Conservation (phyloP, 2,113 vertebrate species). For the Rattus rattus region DNA sequence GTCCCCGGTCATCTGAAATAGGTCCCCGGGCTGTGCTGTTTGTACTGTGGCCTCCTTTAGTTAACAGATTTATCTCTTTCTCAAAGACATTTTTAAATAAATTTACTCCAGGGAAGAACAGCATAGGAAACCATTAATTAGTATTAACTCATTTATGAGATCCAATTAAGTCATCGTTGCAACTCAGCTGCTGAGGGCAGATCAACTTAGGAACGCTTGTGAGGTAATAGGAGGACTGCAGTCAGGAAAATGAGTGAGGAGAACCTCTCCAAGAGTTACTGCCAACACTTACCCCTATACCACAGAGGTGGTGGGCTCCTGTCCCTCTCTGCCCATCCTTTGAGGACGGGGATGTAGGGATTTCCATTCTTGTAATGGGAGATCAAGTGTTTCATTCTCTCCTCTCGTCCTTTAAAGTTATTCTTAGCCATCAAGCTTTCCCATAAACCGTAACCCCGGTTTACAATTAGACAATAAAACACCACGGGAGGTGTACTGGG, state of each 20-base stretch:
- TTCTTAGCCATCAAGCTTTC: background rate
- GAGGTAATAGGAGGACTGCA: background rate
- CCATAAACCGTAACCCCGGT: background rate
- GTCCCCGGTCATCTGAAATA: background rate
- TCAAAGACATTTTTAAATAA: slow-evolving; percentile 54
- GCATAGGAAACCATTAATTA: slow-evolving; percentile 55
- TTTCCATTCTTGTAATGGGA: background rate
- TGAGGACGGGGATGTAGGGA: background rate
- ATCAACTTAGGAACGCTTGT: slow-evolving; percentile 10
- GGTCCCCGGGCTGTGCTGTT: background rate
- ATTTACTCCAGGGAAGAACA: slow-evolving; percentile 53
- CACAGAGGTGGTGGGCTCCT: background rate
- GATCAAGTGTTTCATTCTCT: background rate
- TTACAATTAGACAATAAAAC: background rate
- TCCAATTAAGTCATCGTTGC: slow-evolving; percentile 42
- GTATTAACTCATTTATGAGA: slow-evolving; percentile 56
- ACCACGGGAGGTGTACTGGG: background rate
- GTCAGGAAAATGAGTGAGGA: background rate
- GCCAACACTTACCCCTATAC: background rate
- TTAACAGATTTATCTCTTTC: slow-evolving; percentile 26
- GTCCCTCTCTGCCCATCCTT: background rate
- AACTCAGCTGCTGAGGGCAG: background rate
- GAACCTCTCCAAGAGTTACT: background rate
- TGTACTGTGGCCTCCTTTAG: background rate
- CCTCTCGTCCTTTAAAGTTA: background rate